These are phyloP conservation scores for Peromyscus polionotus DNA, from an alignment of 2,113 vertebrate species.

Conservation along the genomic window DNA sequence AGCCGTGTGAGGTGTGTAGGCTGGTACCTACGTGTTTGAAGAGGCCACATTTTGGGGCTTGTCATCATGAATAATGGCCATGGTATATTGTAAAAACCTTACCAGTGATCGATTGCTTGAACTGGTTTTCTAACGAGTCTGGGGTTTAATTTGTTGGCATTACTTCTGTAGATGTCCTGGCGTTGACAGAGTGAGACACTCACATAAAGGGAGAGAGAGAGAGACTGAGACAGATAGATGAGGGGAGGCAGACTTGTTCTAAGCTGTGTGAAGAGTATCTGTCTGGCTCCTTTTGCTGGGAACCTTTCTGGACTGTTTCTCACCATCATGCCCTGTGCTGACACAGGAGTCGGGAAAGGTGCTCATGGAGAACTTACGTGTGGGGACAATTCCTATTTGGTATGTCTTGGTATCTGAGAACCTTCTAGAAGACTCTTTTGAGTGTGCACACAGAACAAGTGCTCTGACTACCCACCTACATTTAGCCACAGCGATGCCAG, in stretches of 20 bases:
- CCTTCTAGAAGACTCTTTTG: background rate
- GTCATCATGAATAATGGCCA: constrained; percentile 56
- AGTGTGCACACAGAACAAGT: constrained; percentile 18
- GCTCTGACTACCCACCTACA: constrained; percentile 29
- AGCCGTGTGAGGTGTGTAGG: background rate
- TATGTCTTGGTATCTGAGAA: background rate
- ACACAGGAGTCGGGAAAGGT: background rate
- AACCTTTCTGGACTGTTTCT: constrained; percentile 72
- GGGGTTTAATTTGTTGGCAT: constrained; percentile 54
- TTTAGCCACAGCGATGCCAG: background rate
- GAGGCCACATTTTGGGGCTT: constrained; percentile 40
- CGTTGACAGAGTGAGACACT: background rate
- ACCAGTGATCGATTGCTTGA: background rate
- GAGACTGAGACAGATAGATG: background rate
- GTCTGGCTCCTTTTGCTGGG: background rate
- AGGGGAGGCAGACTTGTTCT: background rate
- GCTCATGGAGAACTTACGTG: constrained; percentile 41
- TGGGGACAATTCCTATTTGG: background rate
- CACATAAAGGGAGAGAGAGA: background rate
- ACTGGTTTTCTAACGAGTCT: constrained; percentile 31
- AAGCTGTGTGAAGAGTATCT: background rate
- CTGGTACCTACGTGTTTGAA: constrained; percentile 20
- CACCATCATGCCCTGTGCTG: constrained; percentile 24
- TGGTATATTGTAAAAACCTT: constrained; percentile 20
- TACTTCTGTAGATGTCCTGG: background rate